Evolutionary conservation across 2,797 vertebrate species (phyloP).

Genomic region (Hirundo rustica): DNA sequence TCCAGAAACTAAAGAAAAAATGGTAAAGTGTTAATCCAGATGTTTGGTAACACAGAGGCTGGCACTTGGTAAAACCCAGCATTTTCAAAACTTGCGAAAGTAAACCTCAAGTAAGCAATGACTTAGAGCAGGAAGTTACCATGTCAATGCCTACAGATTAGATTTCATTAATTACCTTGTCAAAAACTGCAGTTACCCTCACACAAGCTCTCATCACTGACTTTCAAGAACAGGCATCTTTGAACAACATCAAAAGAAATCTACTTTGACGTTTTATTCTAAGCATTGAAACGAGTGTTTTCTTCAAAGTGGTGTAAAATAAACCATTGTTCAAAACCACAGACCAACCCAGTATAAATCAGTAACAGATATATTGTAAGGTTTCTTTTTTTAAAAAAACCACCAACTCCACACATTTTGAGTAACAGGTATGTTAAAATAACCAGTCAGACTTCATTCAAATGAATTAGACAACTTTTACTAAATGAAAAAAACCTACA

Average conservation of each 20-base stretch:
- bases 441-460: constrained; percentile 77
- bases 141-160: background rate
- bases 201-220: background rate
- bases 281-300: background rate
- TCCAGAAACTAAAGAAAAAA: constrained; percentile 33
- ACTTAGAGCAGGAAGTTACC: background rate
- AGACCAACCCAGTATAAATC: background rate
- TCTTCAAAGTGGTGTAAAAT: background rate
- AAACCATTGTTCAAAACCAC: constrained; percentile 7
- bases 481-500: constrained; percentile 81
- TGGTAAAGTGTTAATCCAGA: background rate
- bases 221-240: background rate
- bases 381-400: background rate
- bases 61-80: background rate
- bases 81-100: background rate
- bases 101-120: background rate
- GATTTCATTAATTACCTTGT: background rate
- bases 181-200: background rate
- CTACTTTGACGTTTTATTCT: background rate
- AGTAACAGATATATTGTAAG: background rate
- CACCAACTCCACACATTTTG: background rate
- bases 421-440: constrained; percentile 57
- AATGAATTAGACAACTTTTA: constrained; percentile 84
- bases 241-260: background rate
- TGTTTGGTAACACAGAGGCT: background rate